Base-by-base conservation (phyloP, 1,140 invertebrate species). In the Colletes latitarsis region DNA sequence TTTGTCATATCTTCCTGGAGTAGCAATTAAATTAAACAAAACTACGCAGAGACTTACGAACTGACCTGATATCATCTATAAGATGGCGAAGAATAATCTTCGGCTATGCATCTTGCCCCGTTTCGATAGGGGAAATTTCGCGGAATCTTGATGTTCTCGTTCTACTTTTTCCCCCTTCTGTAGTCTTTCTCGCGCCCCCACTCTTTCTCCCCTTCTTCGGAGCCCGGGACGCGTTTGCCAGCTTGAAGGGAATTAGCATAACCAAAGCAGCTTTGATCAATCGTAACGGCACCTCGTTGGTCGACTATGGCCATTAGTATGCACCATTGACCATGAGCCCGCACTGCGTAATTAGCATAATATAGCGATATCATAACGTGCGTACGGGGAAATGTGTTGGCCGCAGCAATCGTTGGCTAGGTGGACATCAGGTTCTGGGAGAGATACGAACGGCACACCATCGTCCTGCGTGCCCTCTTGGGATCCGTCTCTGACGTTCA, bases 201-300 rank as follows among this genome's bases (percentile, higher is more conserved):
- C 72, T 58, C 63, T n/a, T 30, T 49, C 0, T 15, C 9, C 43
- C n/a, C 72, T 75, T 49, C 66, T 49, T 68, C 58, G 15, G 58
- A 58, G 46, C 41, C 39, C 39, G 17, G 41, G 64, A 64, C 53
- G 79, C 76, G 62, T 55, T 85, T 64, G 73, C 81, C 76, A 82
- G 70, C 69, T 83, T 76, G 85, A 86, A 81, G 83, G 67, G 78
- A 89, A 90, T 91, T 90, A 91, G 88, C 90, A 90, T 91, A 90
- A 88, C 85, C 85, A 87, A 89, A 90, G 89, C 88, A 89, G 87
- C 90, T 91, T 91, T 91, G 89, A 91, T 91, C 89, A 91, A 90
- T 90, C 89, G 88, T 84, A 89, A 89, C 87, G 87, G 85, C 83
- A 82, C 80, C 82, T 87, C 81, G 83, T 87, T 82, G 83, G 70